Conservation (phyloP, 2,888 invertebrate species). For the Eupithecia vulgata region DNA sequence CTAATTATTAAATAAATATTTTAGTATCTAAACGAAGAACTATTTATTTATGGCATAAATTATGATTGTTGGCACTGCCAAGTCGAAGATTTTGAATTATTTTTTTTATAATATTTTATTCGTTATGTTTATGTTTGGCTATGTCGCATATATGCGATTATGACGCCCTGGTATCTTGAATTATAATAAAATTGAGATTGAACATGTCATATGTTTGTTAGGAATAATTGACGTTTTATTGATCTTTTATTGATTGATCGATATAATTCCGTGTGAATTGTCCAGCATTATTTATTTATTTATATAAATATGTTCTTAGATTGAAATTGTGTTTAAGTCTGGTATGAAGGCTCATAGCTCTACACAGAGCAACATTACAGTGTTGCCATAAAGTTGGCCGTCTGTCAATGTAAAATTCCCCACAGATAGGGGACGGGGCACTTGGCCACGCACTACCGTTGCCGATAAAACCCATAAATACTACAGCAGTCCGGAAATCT, state of each 20-base stretch:
- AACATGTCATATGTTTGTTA: background rate
- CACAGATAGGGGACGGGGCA: constrained; percentile 34
- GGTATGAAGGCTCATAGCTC: background rate
- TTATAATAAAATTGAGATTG: background rate
- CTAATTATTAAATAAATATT: background rate
- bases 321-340: background rate
- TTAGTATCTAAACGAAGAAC: no score
- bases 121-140: no score
- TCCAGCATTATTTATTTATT: no score
- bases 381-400: background rate
- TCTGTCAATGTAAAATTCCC: constrained; percentile 38
- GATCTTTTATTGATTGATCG: no score
- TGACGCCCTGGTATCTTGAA: no score
- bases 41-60: no score
- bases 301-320: no score
- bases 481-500: constrained; percentile 30
- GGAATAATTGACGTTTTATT: no score
- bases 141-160: no score
- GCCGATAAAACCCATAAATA: constrained; percentile 41
- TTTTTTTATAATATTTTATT: no score
- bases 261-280: no score
- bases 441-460: constrained; percentile 32
- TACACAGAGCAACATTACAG: background rate
- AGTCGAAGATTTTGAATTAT: background rate
- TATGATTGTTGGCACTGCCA: no score